Conservation (phyloP, 2,797 vertebrate genomes). For the Glossophaga mutica region DNA sequence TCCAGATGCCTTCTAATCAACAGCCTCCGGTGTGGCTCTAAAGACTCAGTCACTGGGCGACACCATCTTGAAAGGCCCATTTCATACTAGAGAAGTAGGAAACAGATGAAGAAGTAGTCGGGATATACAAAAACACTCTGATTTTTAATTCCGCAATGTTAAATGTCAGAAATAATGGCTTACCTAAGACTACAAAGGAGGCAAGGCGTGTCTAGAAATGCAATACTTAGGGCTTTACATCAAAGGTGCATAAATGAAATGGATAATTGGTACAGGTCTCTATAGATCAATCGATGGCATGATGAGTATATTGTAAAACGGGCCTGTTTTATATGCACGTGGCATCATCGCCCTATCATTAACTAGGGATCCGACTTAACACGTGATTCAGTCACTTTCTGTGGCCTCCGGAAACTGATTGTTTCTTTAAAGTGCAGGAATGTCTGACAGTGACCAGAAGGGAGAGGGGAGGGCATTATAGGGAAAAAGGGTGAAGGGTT, state of each 20-base stretch:
- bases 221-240: not conserved
- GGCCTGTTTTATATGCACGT: too few species aligned
- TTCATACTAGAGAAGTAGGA: not conserved
- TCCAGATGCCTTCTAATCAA: not conserved
- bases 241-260: not conserved
- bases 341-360: not conserved
- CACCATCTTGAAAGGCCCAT: not conserved
- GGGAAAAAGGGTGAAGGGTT: too few species aligned
- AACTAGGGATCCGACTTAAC: not conserved
- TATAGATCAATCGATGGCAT: fast-evolving
- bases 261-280: not conserved
- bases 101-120: not conserved
- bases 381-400: not conserved
- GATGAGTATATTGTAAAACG: fast-evolving
- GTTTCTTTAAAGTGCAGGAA: not conserved
- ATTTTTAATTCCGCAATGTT: not conserved
- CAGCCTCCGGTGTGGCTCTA: not conserved
- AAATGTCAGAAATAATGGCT: not conserved
- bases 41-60: not conserved
- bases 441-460: too few species aligned
- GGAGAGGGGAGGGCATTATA: too few species aligned
- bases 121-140: not conserved
- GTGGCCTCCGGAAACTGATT: not conserved
- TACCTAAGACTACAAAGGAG: not conserved
- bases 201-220: not conserved